Base-by-base conservation (phyloP, 2,797 vertebrate genomes). In the Spondyliosoma cantharus region DNA sequence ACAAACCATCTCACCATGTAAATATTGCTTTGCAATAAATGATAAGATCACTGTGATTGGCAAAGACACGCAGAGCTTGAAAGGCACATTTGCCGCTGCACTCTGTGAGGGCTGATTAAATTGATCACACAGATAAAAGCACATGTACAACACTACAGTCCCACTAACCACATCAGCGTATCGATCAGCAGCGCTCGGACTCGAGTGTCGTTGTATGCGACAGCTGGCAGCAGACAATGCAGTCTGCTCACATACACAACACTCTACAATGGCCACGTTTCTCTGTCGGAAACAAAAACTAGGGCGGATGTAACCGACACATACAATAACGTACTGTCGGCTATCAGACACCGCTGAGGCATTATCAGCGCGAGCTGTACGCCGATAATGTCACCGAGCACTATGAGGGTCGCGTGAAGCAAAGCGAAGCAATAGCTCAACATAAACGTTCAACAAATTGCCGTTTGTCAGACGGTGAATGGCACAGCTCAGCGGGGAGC, bases 251-350 rank as follows among this genome's bases (percentile, higher is more conserved):
- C 83, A 71, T 37, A 62, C 67, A 77, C 69, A 76, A 87, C 71
- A 80, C 56, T 76, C 76, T 57, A 69, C 88, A 91, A 87, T 86
- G 93, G 93, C 93, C 94, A 95, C 94, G 94, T 93, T 94, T 92
- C 89, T 88, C 84, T 54, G 69, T 90, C 86, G 88, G 90, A 92
- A 93, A 93, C 89, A 86, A 87, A 88, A 92, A 87, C 85, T 83
- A 85, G 91, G 91, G 90, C 89, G 93, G 92, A 93, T 93, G 89
- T 86, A 74, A 77, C 71, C 74, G 81, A 83, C 89, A 80, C 14
- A 85, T 64, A 87, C 87, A 80, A 69, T 71, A 63, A n/a, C 37
- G 27, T 6, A 27, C 49, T 15, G 67, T 22, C 6, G 37, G 49
- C 50, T 22, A 22, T 49, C 50, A 69, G 19, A 74, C 69, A 57